Evolutionary conservation across 2,888 invertebrate genomes (phyloP), one percentile per base, ranked within the genome.

Genomic region (Rotaria socialis): DNA sequence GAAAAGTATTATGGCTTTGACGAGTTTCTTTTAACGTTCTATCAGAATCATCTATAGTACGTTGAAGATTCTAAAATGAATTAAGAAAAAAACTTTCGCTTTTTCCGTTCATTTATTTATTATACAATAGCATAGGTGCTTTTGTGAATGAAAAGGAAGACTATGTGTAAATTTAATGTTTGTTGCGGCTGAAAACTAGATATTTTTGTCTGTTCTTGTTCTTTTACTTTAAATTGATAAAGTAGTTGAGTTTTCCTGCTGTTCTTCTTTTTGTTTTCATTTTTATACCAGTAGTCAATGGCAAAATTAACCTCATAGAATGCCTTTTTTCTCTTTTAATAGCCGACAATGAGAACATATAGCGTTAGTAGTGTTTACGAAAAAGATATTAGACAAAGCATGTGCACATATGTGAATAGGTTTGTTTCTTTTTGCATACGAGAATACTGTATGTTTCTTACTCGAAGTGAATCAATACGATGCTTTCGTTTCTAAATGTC

Each of bases 51-150:
- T 47, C 24, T 24, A 80, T 1, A 1, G 80, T 80, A 24, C 19
- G 80, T 80, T 80, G 80, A n/a, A 80, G 47, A 80, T 16, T 35
- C 80, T 80, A 47, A 75, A 75, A 43, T 22, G 27, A 50, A 50
- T 50, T 4, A 27, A 27, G 67, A 67, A 14, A 35, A 19, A 41
- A 7, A 1, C 2, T 16, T 52, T 50, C 50, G 50, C 14, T 14
- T 52, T 24, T 56, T 24, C 6, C 24, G 22, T 22, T 56, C 8
- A 56, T 56, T 56, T 56, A 56, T 56, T 55, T 55, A 50, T 52
- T 7, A 56, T 56, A 56, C 7, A 56, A 24, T 22, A 56, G 24
- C 0, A 56, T 24, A 56, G 6, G 56, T 24, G 24, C 35, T 27
- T 35, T 35, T 35, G 27, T 16, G 6, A 16, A 35, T 16, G 35